These are phyloP conservation scores for Sarcophaga peregrina DNA, from an alignment of 1,140 invertebrate species.

Conservation along the genomic window DNA sequence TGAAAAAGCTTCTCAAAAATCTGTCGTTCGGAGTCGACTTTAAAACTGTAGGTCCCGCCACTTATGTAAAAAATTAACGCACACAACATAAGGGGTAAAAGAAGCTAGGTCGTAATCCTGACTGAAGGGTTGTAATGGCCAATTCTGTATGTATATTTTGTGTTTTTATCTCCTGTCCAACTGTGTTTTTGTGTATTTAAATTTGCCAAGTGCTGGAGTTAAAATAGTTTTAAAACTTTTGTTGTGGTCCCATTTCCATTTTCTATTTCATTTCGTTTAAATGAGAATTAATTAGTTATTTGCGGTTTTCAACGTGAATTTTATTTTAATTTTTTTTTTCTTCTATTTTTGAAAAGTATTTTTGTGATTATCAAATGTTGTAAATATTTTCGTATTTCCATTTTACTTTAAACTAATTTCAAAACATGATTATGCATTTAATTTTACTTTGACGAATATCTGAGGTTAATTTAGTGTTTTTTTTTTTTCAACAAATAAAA, in stretches of 20 bases:
- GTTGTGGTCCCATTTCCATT: neutral
- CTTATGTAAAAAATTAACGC: no score
- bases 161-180: no score
- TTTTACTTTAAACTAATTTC: neutral
- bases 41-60: no score
- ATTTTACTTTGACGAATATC: neutral
- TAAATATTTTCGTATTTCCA: no score
- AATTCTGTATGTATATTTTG: no score
- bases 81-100: neutral
- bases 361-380: no score
- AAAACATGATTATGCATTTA: conserved; percentile 20
- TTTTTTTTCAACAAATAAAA: neutral
- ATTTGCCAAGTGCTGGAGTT: neutral
- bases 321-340: no score
- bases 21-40: no score
- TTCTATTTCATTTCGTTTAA: neutral
- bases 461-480: neutral
- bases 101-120: no score
- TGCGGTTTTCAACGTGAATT: neutral
- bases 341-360: neutral
- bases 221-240: neutral
- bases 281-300: conserved; percentile 1
- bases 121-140: no score
- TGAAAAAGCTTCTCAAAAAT: no score
- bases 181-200: no score